Evolutionary conservation across 1,140 invertebrate genomes (phyloP).

Genomic region (Apis mellifera): DNA sequence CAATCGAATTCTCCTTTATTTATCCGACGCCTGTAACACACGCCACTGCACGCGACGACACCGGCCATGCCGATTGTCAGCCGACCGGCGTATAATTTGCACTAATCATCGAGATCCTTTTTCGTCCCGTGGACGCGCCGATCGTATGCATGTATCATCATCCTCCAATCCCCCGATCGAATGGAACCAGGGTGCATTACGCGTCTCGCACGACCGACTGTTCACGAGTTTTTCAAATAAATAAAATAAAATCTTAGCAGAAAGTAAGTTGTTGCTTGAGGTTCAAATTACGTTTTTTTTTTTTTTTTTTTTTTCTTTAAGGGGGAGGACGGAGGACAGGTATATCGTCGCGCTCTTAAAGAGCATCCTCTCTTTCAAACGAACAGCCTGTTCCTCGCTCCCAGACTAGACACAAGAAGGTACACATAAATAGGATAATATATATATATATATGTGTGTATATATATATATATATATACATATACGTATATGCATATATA

Average conservation of each 20-base stretch:
- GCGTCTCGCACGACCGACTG: background rate
- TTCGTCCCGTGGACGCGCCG: conserved; percentile 15
- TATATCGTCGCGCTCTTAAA: background rate
- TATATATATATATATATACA: background rate
- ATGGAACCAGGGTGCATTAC: too few relatives aligned
- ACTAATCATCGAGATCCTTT: conserved; percentile 62
- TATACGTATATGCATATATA: background rate
- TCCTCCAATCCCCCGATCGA: background rate
- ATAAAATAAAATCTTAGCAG: conserved; percentile 60
- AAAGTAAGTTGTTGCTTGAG: conserved; percentile 37
- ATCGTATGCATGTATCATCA: conserved; percentile 10
- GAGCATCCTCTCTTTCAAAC: background rate
- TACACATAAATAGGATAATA: conserved; percentile 76
- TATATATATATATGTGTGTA: conserved; percentile 32
- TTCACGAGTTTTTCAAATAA: conserved; percentile 47
- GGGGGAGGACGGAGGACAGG: background rate
- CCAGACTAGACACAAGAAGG: conserved; percentile 79
- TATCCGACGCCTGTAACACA: conserved; percentile 5
- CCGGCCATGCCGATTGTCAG: background rate
- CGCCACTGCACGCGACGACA: conserved; percentile 25
- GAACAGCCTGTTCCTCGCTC: conserved; percentile 56
- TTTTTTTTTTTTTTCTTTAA: background rate
- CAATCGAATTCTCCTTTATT: conserved; percentile 24
- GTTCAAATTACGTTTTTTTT: conserved; percentile 32
- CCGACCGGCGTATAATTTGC: conserved; percentile 51